Evolutionary conservation across 2,113 vertebrate species (phyloP).

Genomic region (Cardinalis cardinalis): DNA sequence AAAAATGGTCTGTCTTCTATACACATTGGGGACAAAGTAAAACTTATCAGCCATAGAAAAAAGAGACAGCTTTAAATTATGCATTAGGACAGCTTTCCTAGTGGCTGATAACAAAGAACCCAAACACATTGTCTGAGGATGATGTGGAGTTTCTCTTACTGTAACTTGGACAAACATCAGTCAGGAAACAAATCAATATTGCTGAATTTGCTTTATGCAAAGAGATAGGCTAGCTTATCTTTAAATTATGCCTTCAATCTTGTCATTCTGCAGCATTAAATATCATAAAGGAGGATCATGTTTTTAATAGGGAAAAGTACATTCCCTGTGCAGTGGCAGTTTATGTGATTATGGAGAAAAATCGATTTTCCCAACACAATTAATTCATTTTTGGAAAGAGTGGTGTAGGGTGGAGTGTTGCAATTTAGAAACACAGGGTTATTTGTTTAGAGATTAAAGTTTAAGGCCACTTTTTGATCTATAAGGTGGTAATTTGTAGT

Average conservation of each 20-base stretch:
- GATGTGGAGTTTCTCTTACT: neutral
- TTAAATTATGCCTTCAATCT: neutral
- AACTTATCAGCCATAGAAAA: neutral
- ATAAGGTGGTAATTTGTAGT: neutral
- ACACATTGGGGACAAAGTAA: rapidly evolving
- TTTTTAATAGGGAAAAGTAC: neutral
- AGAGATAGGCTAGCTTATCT: neutral
- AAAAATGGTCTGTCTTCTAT: neutral
- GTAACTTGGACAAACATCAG: neutral
- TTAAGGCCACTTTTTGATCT: neutral
- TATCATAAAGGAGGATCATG: neutral
- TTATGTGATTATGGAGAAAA: neutral
- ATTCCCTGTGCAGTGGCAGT: neutral
- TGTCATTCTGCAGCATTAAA: neutral
- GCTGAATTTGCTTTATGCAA: neutral
- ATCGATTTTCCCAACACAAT: neutral
- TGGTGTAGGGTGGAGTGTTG: neutral
- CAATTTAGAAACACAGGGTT: neutral
- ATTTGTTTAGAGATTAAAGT: neutral
- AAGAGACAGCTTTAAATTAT: neutral
- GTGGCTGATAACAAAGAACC: neutral
- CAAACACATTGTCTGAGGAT: neutral
- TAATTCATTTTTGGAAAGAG: neutral
- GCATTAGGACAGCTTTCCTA: neutral
- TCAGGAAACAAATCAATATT: neutral